Base-by-base conservation (phyloP, 2,113 vertebrate species). In the Lipophrys pholis region DNA sequence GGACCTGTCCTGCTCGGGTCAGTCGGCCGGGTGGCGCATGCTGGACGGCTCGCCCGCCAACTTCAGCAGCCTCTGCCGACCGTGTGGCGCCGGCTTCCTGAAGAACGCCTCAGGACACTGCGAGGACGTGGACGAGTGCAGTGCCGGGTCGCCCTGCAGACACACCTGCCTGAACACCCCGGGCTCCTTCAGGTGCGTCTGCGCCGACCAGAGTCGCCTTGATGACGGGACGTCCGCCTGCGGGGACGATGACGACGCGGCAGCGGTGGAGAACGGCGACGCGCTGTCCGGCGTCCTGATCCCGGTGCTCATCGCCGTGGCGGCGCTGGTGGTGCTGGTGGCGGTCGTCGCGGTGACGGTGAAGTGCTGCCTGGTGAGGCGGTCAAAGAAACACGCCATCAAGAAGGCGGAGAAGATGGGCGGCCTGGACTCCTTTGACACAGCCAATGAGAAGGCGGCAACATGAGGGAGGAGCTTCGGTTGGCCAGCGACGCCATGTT, bases 81-180 rank as follows among this genome's bases (percentile, higher is more conserved):
- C 21, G 3, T 93, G 92, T 43, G 1, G 21, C 0, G 0, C 0
- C 6, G 92, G 90, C 10, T 89, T 73, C 40, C 59, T 21, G 30
- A 82, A 57, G 1, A 17, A 89, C 3, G 1, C 6, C 0, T 61
- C 39, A 0, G 89, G 73, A 14, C 43, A 11, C 3, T 94, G 93
- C n/a, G 69, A 68, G 43, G 87, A 91, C 41, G 8, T 89, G 0
- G 49, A 93, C 8, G 83, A 92, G 81, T 94, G 92, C 52, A 2
- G 15, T 0, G 17, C 0, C n/a, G 11, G 7, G 11, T 2, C 9
- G 36, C 45, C 51, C 8, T 94, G 92, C 65, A 35, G 15, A 12
- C 40, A 60, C 11, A 0, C 0, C 12, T 94, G 93, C 48, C 16
- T 65, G 6, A 91, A 93, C 78, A 85, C 82, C 0, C 8, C 6